These are phyloP conservation scores for Epizoanthus illoricatus DNA, from an alignment of 92 coral and sea anemone species.

Conservation along the genomic window DNA sequence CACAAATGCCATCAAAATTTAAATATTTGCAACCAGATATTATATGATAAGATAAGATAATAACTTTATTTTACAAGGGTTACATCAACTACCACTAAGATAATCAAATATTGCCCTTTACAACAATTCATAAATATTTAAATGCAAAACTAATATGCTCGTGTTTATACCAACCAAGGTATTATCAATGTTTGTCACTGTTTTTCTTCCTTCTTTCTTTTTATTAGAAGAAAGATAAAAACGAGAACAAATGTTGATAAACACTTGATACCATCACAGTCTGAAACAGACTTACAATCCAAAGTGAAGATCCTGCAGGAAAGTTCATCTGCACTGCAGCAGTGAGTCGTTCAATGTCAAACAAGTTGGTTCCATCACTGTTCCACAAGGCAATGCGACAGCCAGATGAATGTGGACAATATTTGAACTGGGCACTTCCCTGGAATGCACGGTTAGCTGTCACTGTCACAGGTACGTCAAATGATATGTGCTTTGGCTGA, in stretches of 20 bases:
- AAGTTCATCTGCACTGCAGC: constrained; percentile 64
- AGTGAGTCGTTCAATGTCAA: constrained; percentile 68
- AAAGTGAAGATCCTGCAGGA: constrained; percentile 72
- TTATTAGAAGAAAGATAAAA: too few species aligned
- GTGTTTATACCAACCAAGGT: too few species aligned
- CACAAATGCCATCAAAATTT: too few species aligned
- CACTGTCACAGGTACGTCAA: constrained; percentile 65
- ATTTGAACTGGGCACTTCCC: constrained; percentile 72
- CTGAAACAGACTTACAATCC: constrained; percentile 80
- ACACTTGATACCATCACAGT: neutral
- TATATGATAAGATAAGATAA: too few species aligned
- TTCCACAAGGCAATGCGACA: constrained; percentile 76
- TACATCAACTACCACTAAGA: too few species aligned
- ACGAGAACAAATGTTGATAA: neutral
- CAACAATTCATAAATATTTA: too few species aligned
- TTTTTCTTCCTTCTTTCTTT: too few species aligned
- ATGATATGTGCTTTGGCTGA: constrained; percentile 83
- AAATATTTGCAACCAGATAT: too few species aligned
- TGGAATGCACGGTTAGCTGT: constrained; percentile 72
- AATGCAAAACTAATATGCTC: too few species aligned
- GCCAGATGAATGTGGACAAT: constrained; percentile 93
- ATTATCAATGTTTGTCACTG: too few species aligned
- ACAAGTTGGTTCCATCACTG: constrained; percentile 53
- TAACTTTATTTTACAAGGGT: too few species aligned
- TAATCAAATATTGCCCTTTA: too few species aligned